Evolutionary conservation across 2,797 vertebrate genomes (phyloP).

Genomic region (Phataginus tetradactyla): DNA sequence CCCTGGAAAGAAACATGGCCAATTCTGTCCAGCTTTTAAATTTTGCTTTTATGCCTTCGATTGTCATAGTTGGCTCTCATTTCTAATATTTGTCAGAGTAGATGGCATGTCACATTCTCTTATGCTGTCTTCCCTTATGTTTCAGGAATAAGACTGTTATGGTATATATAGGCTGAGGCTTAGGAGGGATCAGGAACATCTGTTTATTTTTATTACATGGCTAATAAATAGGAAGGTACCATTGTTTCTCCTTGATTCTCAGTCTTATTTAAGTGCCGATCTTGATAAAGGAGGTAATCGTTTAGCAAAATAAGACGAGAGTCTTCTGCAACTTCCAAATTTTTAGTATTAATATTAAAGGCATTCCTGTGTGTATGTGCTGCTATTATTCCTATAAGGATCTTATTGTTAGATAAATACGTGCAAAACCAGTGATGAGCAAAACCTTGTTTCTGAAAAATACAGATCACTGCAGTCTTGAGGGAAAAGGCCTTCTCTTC

Average conservation of each 20-base stretch:
- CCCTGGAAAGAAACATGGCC: slow-evolving; percentile 10
- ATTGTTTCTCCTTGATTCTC: not conserved
- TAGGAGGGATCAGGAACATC: not conserved
- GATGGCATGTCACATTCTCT: not conserved
- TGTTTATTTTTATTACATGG: not conserved
- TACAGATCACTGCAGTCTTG: not conserved
- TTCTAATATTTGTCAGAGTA: not conserved
- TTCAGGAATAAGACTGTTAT: slow-evolving; percentile 14
- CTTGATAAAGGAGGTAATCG: not conserved
- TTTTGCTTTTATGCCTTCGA: not conserved
- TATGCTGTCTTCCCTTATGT: not conserved
- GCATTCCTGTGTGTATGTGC: not conserved
- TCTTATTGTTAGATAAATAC: not conserved
- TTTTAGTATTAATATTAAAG: not conserved
- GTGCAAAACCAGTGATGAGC: not conserved
- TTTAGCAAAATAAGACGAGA: not conserved
- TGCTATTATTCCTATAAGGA: not conserved
- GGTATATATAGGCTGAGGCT: not conserved
- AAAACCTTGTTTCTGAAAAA: not conserved
- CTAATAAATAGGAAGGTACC: not conserved
- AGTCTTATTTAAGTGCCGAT: not conserved
- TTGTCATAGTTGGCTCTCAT: not conserved
- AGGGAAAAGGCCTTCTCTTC: slow-evolving; percentile 7
- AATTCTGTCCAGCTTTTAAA: not conserved
- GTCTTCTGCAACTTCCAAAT: not conserved